These are phyloP conservation scores for Odontamblyopus rebecca DNA, from an alignment of 2,797 vertebrate species.

Conservation along the genomic window DNA sequence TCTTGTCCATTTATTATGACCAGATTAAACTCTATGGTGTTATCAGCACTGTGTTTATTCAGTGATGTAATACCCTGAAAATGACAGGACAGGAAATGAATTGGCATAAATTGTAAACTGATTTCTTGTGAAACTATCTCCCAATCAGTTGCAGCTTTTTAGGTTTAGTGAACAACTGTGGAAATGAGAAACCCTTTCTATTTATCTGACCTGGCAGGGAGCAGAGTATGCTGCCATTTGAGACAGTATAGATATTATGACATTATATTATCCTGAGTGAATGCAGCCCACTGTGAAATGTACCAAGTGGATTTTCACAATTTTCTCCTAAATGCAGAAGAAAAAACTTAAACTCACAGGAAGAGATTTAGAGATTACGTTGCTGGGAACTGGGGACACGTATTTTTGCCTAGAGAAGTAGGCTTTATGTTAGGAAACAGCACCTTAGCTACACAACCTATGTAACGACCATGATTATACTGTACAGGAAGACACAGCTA, in stretches of 20 bases:
- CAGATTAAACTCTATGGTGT: background rate
- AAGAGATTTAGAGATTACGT: background rate
- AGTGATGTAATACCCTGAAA: background rate
- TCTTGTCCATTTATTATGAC: background rate
- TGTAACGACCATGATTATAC: background rate
- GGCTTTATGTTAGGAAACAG: background rate
- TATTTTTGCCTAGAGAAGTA: background rate
- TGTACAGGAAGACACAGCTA: no score
- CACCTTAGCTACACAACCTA: background rate
- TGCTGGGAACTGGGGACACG: conserved; percentile 5
- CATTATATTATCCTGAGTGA: conserved; percentile 42
- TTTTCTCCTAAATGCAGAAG: conserved; percentile 3
- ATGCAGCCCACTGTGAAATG: conserved; percentile 44
- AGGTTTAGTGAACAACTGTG: background rate
- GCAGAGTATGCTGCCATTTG: background rate
- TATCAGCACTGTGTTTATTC: background rate
- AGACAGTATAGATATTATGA: conserved; percentile 13
- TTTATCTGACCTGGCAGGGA: background rate
- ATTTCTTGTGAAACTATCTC: background rate
- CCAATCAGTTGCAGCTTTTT: background rate
- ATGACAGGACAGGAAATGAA: background rate
- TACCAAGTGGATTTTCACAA: background rate
- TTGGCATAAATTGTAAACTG: background rate
- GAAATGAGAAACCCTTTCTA: no score
- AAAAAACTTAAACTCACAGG: conserved; percentile 9